phyloP scores from a whole-genome alignment of 2,113 vertebrate species.

The Terrapene triunguis region DNA sequence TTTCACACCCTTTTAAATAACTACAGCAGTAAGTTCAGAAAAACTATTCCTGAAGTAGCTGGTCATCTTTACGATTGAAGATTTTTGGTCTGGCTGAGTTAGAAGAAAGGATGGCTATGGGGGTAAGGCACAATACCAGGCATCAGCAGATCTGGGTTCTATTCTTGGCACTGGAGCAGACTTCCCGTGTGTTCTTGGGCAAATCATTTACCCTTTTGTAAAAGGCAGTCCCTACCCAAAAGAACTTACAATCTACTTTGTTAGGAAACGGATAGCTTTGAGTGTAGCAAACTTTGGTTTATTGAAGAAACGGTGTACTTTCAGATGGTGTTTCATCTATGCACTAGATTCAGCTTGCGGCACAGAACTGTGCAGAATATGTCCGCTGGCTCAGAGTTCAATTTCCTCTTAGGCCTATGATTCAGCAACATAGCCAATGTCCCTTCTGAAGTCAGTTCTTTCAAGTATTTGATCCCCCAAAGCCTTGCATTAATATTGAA shows the following conservation, averaged over 20 bases:
- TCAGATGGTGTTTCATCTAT: background rate
- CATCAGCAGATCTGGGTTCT: background rate
- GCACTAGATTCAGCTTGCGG: background rate
- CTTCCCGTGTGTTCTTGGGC: background rate
- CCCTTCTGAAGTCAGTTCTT: too few species aligned
- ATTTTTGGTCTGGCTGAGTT: background rate
- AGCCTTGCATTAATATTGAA: background rate
- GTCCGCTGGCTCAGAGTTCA: background rate
- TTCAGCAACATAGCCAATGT: background rate
- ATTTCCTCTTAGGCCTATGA: background rate
- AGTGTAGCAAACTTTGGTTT: background rate
- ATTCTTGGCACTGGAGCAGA: background rate
- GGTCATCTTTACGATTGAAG: background rate
- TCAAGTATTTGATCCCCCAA: background rate
- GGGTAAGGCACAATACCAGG: background rate
- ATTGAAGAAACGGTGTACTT: background rate
- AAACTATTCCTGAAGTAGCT: background rate
- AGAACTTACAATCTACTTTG: background rate
- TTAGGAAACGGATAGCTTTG: background rate
- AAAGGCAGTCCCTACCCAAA: background rate
- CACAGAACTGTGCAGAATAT: background rate
- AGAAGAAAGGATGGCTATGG: background rate
- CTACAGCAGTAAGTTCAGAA: background rate
- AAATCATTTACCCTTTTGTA: background rate
- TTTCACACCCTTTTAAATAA: background rate